These are phyloP conservation scores for Ceyx cyanopectus DNA, from an alignment of 2,113 vertebrate genomes.

Conservation along the genomic window DNA sequence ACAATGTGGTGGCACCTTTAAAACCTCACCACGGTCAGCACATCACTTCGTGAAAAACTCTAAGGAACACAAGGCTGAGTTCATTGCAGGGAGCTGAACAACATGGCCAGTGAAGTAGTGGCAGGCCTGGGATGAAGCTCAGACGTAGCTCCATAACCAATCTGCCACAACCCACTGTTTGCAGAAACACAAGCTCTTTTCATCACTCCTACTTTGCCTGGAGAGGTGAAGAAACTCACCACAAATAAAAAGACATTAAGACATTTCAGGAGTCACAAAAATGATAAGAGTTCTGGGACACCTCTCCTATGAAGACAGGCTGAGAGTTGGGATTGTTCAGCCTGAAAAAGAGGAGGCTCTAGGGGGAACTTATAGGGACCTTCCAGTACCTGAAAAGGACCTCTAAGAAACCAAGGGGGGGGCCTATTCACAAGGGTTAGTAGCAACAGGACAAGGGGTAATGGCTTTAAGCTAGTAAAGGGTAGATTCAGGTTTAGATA, in stretches of 20 bases:
- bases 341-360: too few relatives aligned
- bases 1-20: fast-evolving
- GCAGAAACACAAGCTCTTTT: background rate
- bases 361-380: too few relatives aligned
- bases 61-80: fast-evolving
- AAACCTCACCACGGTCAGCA: background rate
- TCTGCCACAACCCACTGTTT: background rate
- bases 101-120: fast-evolving
- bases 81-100: background rate
- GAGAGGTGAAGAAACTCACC: background rate
- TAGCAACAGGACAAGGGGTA: too few relatives aligned
- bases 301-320: too few relatives aligned
- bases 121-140: background rate
- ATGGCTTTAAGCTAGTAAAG: too few relatives aligned
- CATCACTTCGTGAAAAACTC: background rate
- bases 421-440: too few relatives aligned
- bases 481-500: too few relatives aligned
- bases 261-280: too few relatives aligned
- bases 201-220: background rate
- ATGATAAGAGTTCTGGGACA: too few relatives aligned
- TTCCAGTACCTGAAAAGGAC: too few relatives aligned
- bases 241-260: background rate
- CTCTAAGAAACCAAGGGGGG: too few relatives aligned
- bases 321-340: too few relatives aligned
- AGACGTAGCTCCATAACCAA: background rate